Percentiles rank a stretch among this genome's conserved stretches.
Evolutionary conservation across 2,888 invertebrate genomes (phyloP).

Genomic region (Andrena minutula): DNA sequence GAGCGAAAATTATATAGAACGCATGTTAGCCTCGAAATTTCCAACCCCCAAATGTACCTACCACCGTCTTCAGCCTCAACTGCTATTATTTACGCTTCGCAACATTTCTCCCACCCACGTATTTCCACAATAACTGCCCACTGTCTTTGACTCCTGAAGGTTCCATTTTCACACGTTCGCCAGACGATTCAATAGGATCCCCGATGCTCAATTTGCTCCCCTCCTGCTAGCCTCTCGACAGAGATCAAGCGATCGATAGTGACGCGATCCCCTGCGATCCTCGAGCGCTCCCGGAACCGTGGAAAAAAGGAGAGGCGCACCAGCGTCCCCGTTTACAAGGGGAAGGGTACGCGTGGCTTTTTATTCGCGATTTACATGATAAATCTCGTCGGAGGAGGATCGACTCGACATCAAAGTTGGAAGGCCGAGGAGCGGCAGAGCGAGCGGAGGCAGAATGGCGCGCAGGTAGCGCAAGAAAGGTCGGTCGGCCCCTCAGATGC

Average conservation of each 20-base stretch:
- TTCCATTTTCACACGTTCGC: constrained; percentile 8
- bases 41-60: too few relatives aligned
- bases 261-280: constrained; percentile 5
- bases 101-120: not conserved
- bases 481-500: constrained; percentile 83
- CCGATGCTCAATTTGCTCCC: not conserved
- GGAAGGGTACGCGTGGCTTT: constrained; percentile 43
- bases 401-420: constrained; percentile 63
- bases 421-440: constrained; percentile 41
- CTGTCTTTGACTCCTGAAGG: not conserved
- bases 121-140: not conserved
- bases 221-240: not conserved
- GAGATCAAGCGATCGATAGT: constrained; percentile 20
- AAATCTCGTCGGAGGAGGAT: constrained; percentile 55
- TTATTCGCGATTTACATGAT: constrained; percentile 64
- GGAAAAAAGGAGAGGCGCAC: constrained; percentile 19
- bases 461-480: constrained; percentile 83
- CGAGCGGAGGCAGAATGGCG: constrained; percentile 78
- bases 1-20: too few relatives aligned
- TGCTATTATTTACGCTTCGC: too few relatives aligned
- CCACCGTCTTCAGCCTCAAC: too few relatives aligned
- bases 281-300: constrained; percentile 19
- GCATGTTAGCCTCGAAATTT: too few relatives aligned
- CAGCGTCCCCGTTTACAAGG: constrained; percentile 4
- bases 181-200: not conserved